These are phyloP conservation scores for Poeciliopsis occidentalis DNA, from an alignment of 2,113 vertebrate species.

Conservation along the genomic window DNA sequence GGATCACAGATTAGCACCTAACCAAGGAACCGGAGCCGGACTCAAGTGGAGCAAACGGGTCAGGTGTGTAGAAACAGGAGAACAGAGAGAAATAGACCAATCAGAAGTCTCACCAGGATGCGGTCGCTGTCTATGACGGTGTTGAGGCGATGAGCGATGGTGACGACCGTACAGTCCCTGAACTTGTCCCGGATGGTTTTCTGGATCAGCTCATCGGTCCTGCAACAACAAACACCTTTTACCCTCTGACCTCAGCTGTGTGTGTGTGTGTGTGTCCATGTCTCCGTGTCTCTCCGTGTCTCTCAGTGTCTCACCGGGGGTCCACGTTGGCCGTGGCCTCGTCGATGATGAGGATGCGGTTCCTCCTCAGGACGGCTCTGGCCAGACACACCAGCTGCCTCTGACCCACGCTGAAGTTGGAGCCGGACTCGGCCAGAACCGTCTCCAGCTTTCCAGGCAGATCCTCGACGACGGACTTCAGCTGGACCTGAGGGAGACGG, in stretches of 20 bases:
- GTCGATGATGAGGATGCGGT: constrained; percentile 93
- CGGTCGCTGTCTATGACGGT: constrained; percentile 95
- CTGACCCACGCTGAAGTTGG: constrained; percentile 97
- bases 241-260: background rate
- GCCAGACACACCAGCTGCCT: constrained; percentile 95
- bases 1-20: no score
- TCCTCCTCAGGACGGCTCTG: constrained; percentile 92
- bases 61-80: no score
- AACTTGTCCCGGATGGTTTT: constrained; percentile 94
- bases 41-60: no score
- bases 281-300: background rate
- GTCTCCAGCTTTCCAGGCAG: constrained; percentile 90
- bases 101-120: constrained; percentile 86
- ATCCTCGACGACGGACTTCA: constrained; percentile 90
- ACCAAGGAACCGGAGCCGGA: no score
- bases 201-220: constrained; percentile 95
- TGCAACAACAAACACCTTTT: constrained; percentile 59
- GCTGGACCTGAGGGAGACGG: constrained; percentile 84
- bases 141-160: constrained; percentile 94
- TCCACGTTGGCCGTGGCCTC: constrained; percentile 98
- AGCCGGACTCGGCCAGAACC: constrained; percentile 92
- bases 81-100: no score
- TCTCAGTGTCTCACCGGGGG: constrained; percentile 69
- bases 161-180: constrained; percentile 91
- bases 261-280: no score